Conservation (phyloP, 2,113 vertebrate genomes). For the Sakesphorus luctuosus region DNA sequence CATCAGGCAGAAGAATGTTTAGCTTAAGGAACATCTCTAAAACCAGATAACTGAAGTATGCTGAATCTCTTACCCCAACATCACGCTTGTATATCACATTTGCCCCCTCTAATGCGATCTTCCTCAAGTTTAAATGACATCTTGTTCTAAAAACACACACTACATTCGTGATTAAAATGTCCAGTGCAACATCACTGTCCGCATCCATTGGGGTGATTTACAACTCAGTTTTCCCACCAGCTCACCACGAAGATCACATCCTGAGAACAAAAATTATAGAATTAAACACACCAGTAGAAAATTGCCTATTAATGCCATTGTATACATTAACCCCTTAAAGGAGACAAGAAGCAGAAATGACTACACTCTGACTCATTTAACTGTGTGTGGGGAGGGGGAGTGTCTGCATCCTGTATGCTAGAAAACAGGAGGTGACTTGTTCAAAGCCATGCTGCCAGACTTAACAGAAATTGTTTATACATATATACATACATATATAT, state of each 20-base stretch:
- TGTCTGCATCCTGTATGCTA: neutral
- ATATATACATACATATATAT: neutral
- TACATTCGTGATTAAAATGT: slow-evolving; percentile 98
- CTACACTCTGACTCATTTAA: neutral
- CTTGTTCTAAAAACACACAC: slow-evolving; percentile 97
- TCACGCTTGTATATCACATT: slow-evolving; percentile 99
- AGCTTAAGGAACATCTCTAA: neutral
- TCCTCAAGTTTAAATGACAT: slow-evolving; percentile 98
- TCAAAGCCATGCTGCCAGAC: neutral
- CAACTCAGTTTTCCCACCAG: slow-evolving; percentile 71
- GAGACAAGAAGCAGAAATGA: slow-evolving; percentile 13
- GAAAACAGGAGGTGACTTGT: neutral
- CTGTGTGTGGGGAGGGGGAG: neutral
- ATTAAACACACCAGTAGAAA: slow-evolving; percentile 7
- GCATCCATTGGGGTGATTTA: slow-evolving; percentile 93
- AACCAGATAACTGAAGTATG: neutral
- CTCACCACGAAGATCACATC: slow-evolving; percentile 79
- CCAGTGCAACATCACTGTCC: slow-evolving; percentile 93
- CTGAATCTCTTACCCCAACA: slow-evolving; percentile 86
- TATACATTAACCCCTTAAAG: neutral
- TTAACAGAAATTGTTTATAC: neutral
- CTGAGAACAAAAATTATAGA: slow-evolving; percentile 67
- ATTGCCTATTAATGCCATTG: neutral
- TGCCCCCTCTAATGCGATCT: slow-evolving; percentile 94
- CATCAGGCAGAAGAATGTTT: neutral